These are phyloP conservation scores for Laspeyria flexula DNA, from an alignment of 2,888 invertebrate genomes.

Conservation along the genomic window DNA sequence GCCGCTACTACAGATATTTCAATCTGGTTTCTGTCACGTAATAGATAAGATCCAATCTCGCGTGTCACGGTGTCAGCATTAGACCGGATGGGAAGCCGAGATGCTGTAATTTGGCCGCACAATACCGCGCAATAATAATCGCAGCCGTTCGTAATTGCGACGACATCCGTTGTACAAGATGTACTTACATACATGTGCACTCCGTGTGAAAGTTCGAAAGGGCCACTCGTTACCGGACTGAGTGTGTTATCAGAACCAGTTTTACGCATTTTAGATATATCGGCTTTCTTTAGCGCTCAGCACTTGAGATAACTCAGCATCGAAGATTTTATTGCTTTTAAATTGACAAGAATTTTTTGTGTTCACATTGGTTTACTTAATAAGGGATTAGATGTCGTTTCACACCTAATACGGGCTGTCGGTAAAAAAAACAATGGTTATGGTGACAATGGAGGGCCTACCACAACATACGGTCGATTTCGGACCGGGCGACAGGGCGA, in stretches of 20 bases:
- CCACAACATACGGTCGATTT: slow-evolving; percentile 60
- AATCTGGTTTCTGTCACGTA: slow-evolving; percentile 38
- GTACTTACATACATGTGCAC: slow-evolving; percentile 64
- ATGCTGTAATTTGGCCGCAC: slow-evolving; percentile 81
- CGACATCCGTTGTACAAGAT: slow-evolving; percentile 77
- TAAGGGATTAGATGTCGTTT: slow-evolving; percentile 59
- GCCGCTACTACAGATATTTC: slow-evolving; percentile 6
- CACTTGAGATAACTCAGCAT: slow-evolving; percentile 61
- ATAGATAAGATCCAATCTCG: slow-evolving; percentile 47
- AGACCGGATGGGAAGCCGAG: slow-evolving; percentile 82
- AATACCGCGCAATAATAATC: slow-evolving; percentile 82
- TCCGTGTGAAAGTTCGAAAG: slow-evolving; percentile 82
- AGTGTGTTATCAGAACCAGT: slow-evolving; percentile 72
- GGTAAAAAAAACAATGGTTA: slow-evolving; percentile 42
- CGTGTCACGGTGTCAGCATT: slow-evolving; percentile 28
- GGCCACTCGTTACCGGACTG: slow-evolving; percentile 58
- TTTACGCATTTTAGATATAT: slow-evolving; percentile 70
- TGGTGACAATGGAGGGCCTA: slow-evolving; percentile 54
- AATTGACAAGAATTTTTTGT: slow-evolving; percentile 61
- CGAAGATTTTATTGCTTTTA: slow-evolving; percentile 62
- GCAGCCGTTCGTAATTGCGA: slow-evolving; percentile 78
- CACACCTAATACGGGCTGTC: slow-evolving; percentile 60
- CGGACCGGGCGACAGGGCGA: slow-evolving; percentile 43
- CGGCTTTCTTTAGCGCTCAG: slow-evolving; percentile 68
- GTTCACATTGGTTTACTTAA: slow-evolving; percentile 50